Evolutionary conservation across 2,113 vertebrate genomes (phyloP).

Genomic region (Cranoglanis bouderius): DNA sequence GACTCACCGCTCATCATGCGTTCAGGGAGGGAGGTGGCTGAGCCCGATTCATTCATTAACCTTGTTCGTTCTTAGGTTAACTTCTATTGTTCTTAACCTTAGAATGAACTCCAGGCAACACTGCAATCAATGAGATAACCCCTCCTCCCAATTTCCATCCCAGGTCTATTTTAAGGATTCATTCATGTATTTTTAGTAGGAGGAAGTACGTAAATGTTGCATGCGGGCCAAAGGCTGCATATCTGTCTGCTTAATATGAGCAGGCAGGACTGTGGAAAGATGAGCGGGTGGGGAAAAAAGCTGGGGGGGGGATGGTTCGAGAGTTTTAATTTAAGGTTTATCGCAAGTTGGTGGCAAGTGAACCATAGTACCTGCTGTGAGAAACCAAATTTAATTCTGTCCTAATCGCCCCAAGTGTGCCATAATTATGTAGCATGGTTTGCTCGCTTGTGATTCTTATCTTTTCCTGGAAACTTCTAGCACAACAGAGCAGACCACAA

Average conservation of each 20-base stretch:
- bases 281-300: conserved; percentile 16
- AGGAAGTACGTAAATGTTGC: conserved; percentile 58
- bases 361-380: conserved; percentile 16
- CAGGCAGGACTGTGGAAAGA: conserved; percentile 46
- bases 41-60: conserved; percentile 36
- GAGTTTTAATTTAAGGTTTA: conserved; percentile 26
- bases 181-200: conserved; percentile 66
- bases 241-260: conserved; percentile 57
- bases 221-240: conserved; percentile 36
- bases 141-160: conserved; percentile 26
- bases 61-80: conserved; percentile 26
- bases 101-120: conserved; percentile 26
- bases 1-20: conserved; percentile 72
- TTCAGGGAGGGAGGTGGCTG: conserved; percentile 54
- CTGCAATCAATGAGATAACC: conserved; percentile 9
- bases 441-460: conserved; percentile 6
- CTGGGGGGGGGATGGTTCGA: too few relatives aligned
- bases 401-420: conserved; percentile 9
- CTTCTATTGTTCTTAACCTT: conserved; percentile 47
- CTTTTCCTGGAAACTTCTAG: conserved; percentile 13
- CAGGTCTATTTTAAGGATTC: conserved; percentile 56
- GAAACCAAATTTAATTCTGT: conserved; percentile 7
- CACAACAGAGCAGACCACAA: not conserved
- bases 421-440: not conserved
- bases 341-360: conserved; percentile 20